Evolutionary conservation across 2,888 invertebrate genomes (phyloP).

Genomic region (Agelastica alni): DNA sequence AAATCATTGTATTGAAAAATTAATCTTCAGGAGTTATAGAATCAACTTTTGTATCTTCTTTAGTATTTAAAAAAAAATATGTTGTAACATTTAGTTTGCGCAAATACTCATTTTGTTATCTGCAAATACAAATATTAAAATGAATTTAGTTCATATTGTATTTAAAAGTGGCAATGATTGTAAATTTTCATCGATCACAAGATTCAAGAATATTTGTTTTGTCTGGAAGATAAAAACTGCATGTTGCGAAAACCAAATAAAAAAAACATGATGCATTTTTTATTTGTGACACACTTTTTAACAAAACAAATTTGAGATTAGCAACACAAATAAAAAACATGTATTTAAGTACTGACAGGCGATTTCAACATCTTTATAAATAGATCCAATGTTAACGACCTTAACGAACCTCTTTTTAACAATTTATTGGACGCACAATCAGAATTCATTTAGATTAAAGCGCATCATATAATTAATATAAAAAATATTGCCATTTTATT

Average conservation of each 20-base stretch:
- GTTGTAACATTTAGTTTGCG: too few relatives aligned
- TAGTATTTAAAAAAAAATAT: too few relatives aligned
- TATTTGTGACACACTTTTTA: slow-evolving; percentile 43
- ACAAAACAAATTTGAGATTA: slow-evolving; percentile 42
- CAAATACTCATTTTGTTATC: background rate
- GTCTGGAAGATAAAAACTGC: slow-evolving; percentile 44
- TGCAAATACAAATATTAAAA: background rate
- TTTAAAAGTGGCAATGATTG: slow-evolving; percentile 24
- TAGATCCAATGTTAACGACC: slow-evolving; percentile 32
- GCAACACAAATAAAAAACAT: slow-evolving; percentile 40
- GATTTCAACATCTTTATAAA: slow-evolving; percentile 37
- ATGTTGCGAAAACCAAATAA: slow-evolving; percentile 41
- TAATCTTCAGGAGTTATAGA: too few relatives aligned
- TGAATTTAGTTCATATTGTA: slow-evolving; percentile 28
- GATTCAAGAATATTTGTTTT: slow-evolving; percentile 36
- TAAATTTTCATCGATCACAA: slow-evolving; percentile 19
- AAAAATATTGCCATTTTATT: too few relatives aligned
- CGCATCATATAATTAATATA: too few relatives aligned
- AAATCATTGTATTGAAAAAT: too few relatives aligned
- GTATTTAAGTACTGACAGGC: slow-evolving; percentile 25
- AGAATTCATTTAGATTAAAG: too few relatives aligned
- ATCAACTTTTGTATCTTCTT: too few relatives aligned
- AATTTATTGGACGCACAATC: too few relatives aligned
- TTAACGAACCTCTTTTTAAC: slow-evolving; percentile 24
- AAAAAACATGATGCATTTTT: slow-evolving; percentile 35